Evolutionary conservation across 1,140 invertebrate genomes (phyloP), one percentile per base, ranked within the genome.

Genomic region (Aphis craccivora): DNA sequence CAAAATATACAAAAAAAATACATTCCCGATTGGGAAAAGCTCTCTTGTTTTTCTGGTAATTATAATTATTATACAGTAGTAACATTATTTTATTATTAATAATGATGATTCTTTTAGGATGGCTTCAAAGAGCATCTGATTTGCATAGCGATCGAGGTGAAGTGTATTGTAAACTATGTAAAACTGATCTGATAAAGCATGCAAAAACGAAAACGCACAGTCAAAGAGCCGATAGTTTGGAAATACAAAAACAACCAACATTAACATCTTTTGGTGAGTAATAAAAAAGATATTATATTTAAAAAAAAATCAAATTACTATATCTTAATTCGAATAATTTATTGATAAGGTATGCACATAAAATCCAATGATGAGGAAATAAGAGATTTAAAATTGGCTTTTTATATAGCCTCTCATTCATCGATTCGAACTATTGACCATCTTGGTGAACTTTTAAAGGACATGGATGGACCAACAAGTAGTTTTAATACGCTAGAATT

Each of bases 51-150:
- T 81, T 81, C 67, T 81, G 30, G 67, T 81, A 81, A 81, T 25
- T 81, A 81, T 81, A 81, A 81, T 81, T 30, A 81, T 81, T 81
- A 30, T n/a, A n/a, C n/a, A n/a, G n/a, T 81, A 81, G 67, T 81
- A 35, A 81, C 67, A 23, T 60, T 60, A 60, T 60, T 35, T 81
- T 81, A 81, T 30, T 81, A 81, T 30, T 81, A 30, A 81, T 81
- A 81, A 81, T 81, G 23, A 35, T 81, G 67, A 25, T 81, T 30
- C 67, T 81, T 81, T 81, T 81, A 81, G 67, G 67, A 30, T 81
- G 67, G 67, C 67, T 81, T 81, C 67, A 35, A 81, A 81, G 67
- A 81, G 67, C 67, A 30, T 81, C 67, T n/a, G 67, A 81, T 81
- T 81, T 81, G 30, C 30, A 35, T 81, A 30, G 25, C 23, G 67